Conservation (phyloP, 2,797 vertebrate species). For the Phylloscopus collybita region DNA sequence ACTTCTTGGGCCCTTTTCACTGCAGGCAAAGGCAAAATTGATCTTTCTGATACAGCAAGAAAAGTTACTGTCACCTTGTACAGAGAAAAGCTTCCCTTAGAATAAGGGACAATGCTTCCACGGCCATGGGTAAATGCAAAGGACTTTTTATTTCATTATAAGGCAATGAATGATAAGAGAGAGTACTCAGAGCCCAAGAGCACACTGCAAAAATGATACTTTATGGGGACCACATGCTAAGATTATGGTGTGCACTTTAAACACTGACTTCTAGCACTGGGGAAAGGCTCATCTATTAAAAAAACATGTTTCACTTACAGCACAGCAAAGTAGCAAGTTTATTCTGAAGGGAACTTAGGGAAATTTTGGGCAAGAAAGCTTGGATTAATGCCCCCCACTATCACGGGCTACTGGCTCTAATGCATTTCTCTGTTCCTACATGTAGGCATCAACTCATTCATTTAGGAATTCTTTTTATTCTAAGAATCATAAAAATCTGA, state of each 20-base stretch:
- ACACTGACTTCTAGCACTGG: neutral
- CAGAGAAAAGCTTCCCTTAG: neutral
- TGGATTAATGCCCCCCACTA: neutral
- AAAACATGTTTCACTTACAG: neutral
- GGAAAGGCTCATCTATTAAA: neutral
- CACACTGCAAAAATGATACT: neutral
- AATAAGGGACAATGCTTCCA: neutral
- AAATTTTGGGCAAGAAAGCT: neutral
- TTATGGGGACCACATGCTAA: neutral
- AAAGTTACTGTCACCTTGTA: neutral
- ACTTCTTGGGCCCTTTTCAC: neutral
- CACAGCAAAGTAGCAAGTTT: neutral
- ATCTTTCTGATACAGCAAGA: neutral
- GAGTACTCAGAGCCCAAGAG: neutral
- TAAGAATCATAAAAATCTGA: slow-evolving; percentile 3
- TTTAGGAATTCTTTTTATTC: neutral
- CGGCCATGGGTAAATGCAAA: neutral
- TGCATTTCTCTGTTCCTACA: neutral
- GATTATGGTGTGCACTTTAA: neutral
- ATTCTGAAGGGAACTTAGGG: neutral
- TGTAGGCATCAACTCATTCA: neutral
- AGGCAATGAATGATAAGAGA: neutral
- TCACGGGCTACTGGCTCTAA: neutral
- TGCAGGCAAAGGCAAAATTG: neutral
- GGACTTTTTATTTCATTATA: neutral